Base-by-base conservation (phyloP, 2,797 vertebrate genomes). In the Sternotherus odoratus region DNA sequence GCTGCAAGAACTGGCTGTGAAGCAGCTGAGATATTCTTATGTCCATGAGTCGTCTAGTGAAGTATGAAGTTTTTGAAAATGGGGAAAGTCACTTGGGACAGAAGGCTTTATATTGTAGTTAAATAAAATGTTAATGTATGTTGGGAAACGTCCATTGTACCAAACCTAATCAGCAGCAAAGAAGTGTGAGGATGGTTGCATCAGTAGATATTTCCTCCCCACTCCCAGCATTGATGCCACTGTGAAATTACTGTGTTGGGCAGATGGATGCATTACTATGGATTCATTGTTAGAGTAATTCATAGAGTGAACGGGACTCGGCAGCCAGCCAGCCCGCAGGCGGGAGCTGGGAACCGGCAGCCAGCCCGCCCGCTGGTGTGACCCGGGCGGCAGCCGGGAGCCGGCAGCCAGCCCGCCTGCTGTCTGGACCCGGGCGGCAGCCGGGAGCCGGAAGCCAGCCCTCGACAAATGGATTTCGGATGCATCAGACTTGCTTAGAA, bases 1-100 rank as follows among this genome's bases (percentile, higher is more conserved):
- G 48, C 56, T 91, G 82, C 0, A 0, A 63, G 56, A 92, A 92
- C 84, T 82, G 82, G 69, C 80, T 75, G 1, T 83, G 92, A 85
- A 95, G 60, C 86, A 92, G 86, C 91, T 66, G 87, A 87, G 90
- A 75, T 66, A 92, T n/a, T 63, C 60, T 33, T n/a, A 16, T 63
- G 33, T 63, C 30, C 60, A 10, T 63, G 33, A 66, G 33, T 66
- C 17, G 5, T 36, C n/a, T n/a, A 66, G 60, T 66, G n/a, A 66
- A 66, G 57, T n/a, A 13, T n/a, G 33, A 63, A 16, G 33, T 66
- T 66, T 78, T 69, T 43, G 87, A 43, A 91, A 49, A 86, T n/a
- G 56, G 77, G 48, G 57, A 53, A 91, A 85, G 78, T 48, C 60
- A 19, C 85, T 92, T 87, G 56, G 77, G 63, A 78, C 78, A 43